Evolutionary conservation across 2,113 vertebrate species (phyloP), one percentile per base, ranked within the genome.

Genomic region (Procavia capensis): DNA sequence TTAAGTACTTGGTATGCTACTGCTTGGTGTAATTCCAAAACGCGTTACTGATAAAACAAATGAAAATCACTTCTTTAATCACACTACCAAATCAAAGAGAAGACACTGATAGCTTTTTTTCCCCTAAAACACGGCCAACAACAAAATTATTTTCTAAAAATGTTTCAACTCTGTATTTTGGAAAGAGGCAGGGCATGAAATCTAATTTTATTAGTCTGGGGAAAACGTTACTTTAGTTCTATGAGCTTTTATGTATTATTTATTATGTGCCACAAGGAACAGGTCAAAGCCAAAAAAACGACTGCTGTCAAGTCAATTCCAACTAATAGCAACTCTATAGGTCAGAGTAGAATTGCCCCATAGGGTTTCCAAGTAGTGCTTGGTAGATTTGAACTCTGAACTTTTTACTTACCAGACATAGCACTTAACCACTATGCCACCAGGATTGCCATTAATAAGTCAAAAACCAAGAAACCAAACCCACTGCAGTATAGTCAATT

Each of bases 11-110:
- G 34, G 47, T 68, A 1, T 54, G 14, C 22, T 75, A 16, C 31
- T 57, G 9, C 11, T 90, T 88, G 25, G n/a, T 85, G 1, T 91
- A 91, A 88, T 90, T 94, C 76, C 25, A 92, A 90, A 94, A 66
- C 7, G 1, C 2, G 66, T 95, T 74, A 57, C 17, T 92, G 59
- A 90, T 90, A 63, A 96, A 95, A 68, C 27, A 61, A 92, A 90
- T 94, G 39, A 90, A 90, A 85, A 83, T 66, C 68, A 90, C 43
- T 94, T 90, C 31, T 95, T 95, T 94, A 95, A 85, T 95, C 39
- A 96, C 27, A 78, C 25, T 47, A 79, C 2, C 10, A 95, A 96
- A 90, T 88, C 70, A 81, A 72, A 88, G 31, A 85, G n/a, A 54
- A 76, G 22, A 93, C 66, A 94, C 11, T 7, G 74, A 75, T 6